Conservation (phyloP, 2,113 vertebrate genomes). For the Zosterops hypoxanthus region DNA sequence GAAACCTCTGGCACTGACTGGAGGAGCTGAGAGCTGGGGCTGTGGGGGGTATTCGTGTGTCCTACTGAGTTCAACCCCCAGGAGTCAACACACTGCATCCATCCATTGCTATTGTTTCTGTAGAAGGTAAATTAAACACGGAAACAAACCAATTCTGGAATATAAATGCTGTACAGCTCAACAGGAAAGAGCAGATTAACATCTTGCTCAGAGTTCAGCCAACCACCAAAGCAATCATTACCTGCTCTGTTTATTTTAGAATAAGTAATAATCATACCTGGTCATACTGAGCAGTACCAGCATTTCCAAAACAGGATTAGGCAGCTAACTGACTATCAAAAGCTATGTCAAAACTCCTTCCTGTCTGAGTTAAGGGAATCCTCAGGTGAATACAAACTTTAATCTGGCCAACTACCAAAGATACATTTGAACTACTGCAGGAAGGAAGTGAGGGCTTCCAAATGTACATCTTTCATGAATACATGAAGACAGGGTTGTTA, state of each 20-base stretch:
- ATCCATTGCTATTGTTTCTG: not conserved
- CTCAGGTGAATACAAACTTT: not conserved
- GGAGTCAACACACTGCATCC: not conserved
- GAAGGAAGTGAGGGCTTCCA: not conserved
- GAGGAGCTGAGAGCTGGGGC: not conserved
- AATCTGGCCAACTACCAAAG: not conserved
- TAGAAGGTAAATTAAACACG: not conserved
- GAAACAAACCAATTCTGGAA: not conserved
- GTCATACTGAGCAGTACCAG: not conserved
- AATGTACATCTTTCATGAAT: not conserved
- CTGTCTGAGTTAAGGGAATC: not conserved
- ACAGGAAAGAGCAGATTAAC: not conserved
- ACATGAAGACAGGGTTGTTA: not conserved
- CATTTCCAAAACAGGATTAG: not conserved
- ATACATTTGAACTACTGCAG: not conserved
- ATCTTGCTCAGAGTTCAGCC: not conserved
- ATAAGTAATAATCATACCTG: not conserved
- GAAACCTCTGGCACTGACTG: not conserved
- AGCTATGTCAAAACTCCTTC: not conserved
- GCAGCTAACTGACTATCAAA: not conserved
- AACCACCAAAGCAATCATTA: not conserved
- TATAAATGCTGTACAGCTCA: not conserved
- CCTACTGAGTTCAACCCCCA: not conserved
- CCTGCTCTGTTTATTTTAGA: not conserved
- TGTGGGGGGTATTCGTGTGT: fast-evolving